These are phyloP conservation scores for Guaruba guarouba DNA, from an alignment of 2,113 vertebrate species.

Conservation along the genomic window DNA sequence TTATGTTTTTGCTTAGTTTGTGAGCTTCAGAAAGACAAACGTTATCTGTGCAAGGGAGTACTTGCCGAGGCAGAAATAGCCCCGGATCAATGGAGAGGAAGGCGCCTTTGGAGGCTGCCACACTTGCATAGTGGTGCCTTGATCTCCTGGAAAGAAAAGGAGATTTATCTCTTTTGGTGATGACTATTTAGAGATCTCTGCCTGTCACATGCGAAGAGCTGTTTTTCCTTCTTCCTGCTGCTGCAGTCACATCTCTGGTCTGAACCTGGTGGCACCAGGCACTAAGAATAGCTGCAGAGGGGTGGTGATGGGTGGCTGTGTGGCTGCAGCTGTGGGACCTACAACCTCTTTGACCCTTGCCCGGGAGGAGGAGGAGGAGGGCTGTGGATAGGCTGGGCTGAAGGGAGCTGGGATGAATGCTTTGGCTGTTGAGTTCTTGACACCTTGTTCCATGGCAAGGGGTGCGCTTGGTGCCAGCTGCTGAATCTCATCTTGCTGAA, in stretches of 20 bases:
- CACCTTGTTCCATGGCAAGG: fast-evolving
- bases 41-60: background rate
- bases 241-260: background rate
- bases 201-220: background rate
- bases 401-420: background rate
- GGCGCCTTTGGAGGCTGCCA: background rate
- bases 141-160: background rate
- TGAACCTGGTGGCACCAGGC: background rate
- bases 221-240: background rate
- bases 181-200: background rate
- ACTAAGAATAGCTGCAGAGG: background rate
- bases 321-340: background rate
- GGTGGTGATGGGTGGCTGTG: background rate
- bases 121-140: background rate
- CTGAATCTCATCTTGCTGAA: background rate
- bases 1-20: background rate
- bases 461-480: background rate
- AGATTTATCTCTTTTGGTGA: background rate
- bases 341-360: background rate
- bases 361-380: background rate
- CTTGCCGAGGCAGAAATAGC: background rate
- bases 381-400: background rate
- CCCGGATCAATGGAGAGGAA: background rate
- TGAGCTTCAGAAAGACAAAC: background rate
- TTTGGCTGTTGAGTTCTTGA: background rate